Percentiles rank a stretch among this genome's conserved stretches.
Evolutionary conservation across 2,113 vertebrate genomes (phyloP).

Genomic region (Leptocoma aspasia): DNA sequence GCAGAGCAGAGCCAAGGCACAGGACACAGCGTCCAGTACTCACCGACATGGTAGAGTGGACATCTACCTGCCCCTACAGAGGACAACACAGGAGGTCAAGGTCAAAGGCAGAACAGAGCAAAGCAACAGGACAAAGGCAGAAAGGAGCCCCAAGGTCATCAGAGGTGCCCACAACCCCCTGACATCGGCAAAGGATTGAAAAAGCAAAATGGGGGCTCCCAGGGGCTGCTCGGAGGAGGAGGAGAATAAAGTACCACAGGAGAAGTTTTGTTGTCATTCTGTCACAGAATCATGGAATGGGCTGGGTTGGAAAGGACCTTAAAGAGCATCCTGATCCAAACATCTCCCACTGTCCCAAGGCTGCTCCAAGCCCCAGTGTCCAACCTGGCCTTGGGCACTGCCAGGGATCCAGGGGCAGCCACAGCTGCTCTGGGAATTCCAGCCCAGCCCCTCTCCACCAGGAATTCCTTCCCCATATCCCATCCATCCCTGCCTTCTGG

Average conservation of each 20-base stretch:
- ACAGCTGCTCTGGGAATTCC: background rate
- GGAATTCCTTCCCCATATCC: background rate
- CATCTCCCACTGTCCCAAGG: background rate
- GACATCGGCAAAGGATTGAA: accelerated
- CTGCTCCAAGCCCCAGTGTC: accelerated
- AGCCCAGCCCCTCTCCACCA: background rate
- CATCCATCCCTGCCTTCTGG: no score
- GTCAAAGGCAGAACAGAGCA: background rate
- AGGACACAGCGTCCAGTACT: constrained; percentile 26
- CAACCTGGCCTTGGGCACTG: accelerated
- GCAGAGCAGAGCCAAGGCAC: background rate
- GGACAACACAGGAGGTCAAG: constrained; percentile 53
- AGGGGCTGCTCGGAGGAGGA: background rate
- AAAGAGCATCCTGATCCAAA: background rate
- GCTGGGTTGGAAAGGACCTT: background rate
- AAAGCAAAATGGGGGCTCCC: background rate
- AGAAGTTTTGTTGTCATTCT: background rate
- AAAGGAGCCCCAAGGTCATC: background rate
- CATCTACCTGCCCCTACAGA: constrained; percentile 63
- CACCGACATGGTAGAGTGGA: constrained; percentile 76
- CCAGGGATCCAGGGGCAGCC: background rate
- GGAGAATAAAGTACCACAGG: background rate
- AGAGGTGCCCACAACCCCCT: background rate
- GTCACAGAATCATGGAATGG: background rate
- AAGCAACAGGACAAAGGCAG: background rate